Evolutionary conservation across 2,113 vertebrate species (phyloP).

Genomic region (Tiliqua scincoides): DNA sequence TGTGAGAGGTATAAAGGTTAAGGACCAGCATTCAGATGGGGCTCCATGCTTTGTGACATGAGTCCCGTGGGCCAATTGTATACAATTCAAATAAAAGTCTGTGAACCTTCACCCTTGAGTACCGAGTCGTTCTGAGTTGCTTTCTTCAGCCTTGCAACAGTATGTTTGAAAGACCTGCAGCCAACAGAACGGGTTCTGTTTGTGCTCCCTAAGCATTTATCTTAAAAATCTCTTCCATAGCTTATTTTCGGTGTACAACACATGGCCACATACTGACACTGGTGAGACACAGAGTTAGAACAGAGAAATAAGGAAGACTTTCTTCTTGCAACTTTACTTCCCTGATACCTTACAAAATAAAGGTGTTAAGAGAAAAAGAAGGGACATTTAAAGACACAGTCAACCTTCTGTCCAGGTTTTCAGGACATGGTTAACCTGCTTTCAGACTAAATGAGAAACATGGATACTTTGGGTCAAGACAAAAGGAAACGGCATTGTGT

Average conservation of each 20-base stretch:
- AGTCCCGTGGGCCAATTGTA: too few species aligned
- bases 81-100: too few species aligned
- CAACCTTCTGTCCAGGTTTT: not conserved
- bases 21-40: too few species aligned
- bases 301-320: not conserved
- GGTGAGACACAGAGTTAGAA: not conserved
- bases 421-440: not conserved
- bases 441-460: not conserved
- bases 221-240: not conserved
- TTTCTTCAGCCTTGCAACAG: too few species aligned
- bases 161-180: not conserved
- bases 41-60: too few species aligned
- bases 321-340: not conserved
- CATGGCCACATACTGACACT: not conserved
- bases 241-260: not conserved
- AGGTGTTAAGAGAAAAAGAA: not conserved
- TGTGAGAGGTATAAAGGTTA: too few species aligned
- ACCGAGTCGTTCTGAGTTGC: too few species aligned
- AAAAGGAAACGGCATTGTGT: not conserved
- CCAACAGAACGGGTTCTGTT: not conserved
- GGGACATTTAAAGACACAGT: not conserved
- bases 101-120: too few species aligned
- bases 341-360: not conserved
- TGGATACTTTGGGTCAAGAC: not conserved
- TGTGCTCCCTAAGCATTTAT: not conserved